Percentiles rank a stretch among this genome's conserved stretches.
Evolutionary conservation across 2,888 invertebrate genomes (phyloP).

Genomic region (Carterocephalus palaemon): DNA sequence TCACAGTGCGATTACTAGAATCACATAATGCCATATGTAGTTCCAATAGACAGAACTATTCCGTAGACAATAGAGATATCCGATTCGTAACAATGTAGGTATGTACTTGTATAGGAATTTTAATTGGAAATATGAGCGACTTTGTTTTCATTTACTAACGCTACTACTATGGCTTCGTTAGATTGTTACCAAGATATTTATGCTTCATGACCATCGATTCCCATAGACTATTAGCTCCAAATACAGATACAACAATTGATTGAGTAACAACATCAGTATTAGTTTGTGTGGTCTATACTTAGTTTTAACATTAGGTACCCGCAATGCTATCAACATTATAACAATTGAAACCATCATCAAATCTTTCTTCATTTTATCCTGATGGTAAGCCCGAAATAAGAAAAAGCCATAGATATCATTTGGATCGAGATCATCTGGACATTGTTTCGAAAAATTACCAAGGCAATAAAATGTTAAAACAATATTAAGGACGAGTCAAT

Average conservation of each 20-base stretch:
- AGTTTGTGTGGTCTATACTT: background rate
- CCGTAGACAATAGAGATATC: slow-evolving; percentile 70
- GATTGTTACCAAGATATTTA: slow-evolving; percentile 29
- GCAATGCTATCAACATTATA: too few relatives aligned
- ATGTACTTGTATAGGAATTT: slow-evolving; percentile 69
- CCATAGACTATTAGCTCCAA: slow-evolving; percentile 37
- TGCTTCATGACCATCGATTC: slow-evolving; percentile 51
- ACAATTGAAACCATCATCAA: too few relatives aligned
- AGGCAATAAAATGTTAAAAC: slow-evolving; percentile 47
- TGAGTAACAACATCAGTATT: background rate
- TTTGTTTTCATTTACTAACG: slow-evolving; percentile 54
- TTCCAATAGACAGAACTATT: slow-evolving; percentile 53
- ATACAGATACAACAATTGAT: slow-evolving; percentile 24
- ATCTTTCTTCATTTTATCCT: too few relatives aligned
- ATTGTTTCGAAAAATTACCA: too few relatives aligned
- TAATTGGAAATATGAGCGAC: slow-evolving; percentile 72
- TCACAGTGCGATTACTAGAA: slow-evolving; percentile 55
- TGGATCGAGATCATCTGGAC: too few relatives aligned
- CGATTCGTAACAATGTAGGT: slow-evolving; percentile 65
- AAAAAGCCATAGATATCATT: too few relatives aligned
- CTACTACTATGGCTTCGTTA: slow-evolving; percentile 43
- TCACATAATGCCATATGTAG: slow-evolving; percentile 46
- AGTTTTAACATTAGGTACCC: too few relatives aligned
- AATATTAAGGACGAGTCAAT: slow-evolving; percentile 70
- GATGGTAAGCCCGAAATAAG: too few relatives aligned